Base-by-base conservation (phyloP, 2,888 invertebrate species). In the Cantharis flavilabris region DNA sequence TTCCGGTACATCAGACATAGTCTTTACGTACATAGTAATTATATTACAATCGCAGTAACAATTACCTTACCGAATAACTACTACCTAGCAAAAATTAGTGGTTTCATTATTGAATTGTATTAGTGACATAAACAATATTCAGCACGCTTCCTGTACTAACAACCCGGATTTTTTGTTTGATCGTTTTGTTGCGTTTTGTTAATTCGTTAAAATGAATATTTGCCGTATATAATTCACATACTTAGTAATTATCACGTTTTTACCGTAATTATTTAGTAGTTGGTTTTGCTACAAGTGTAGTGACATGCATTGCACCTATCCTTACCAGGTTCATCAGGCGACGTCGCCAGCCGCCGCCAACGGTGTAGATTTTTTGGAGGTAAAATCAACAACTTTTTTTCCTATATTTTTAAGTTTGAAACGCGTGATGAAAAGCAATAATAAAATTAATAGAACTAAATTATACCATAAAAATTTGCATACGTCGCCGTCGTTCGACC, bases 321-420 rank as follows among this genome's bases (percentile, higher is more conserved):
- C 87, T 16, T 88, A 88, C 80, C 88, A 88, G 82, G 85, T 88
- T 75, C 87, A 82, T 67, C 87, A 82, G 84, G 86, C 79, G 84
- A 85, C 78, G 76, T 82, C 81, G 85, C 86, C 81, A 9, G 85
- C 85, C 70, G 85, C 85, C 72, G 88, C 87, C 14, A 83, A 86
- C 20, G 87, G 88, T 73, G 88, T 87, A 18, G 88, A 88, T 69
- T 88, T 85, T 81, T 80, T 88, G 49, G 88, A 88, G 88, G 88
- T 88, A 83, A 79, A 49, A 49, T 49, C 49, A 49, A n/a, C 49
- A 49, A 49, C 49, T 49, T 49, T 49, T 33, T 49, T 49, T n/a
- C 7, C 49, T 49, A 49, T 26, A 62, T 76, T 72, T 72, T 70
- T 70, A 72, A 70, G 69, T 28, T 14, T 33, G 64, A 69, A 72